A percentile compares a stretch with the other conserved stretches of the same genome.
Evolutionary conservation across 1,140 invertebrate species (phyloP).

Genomic region (Polypedilum pembai): DNA sequence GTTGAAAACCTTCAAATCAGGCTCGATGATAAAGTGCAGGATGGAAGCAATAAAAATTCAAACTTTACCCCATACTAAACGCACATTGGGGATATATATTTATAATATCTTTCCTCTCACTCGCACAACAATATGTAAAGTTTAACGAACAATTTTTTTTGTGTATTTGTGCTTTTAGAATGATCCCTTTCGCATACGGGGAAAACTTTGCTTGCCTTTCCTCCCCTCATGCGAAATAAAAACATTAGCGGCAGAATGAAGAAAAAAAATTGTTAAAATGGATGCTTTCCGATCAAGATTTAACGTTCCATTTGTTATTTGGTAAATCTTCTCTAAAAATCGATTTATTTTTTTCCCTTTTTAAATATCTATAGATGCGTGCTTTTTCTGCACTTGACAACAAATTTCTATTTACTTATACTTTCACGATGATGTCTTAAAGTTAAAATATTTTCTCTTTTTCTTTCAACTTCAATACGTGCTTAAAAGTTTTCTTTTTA

Average conservation of each 20-base stretch:
- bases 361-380: not conserved
- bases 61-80: not conserved
- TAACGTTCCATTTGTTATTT: not conserved
- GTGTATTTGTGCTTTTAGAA: not conserved
- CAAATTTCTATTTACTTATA: not conserved
- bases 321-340: not conserved
- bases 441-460: no score
- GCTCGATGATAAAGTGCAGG: not conserved
- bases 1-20: not conserved
- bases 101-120: not conserved
- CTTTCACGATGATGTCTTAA: not conserved
- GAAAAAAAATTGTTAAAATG: no score
- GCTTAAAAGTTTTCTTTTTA: no score
- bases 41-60: not conserved
- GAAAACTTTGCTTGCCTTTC: no score
- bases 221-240: no score
- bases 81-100: not conserved
- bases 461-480: no score
- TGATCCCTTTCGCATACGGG: not conserved
- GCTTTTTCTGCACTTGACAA: slow-evolving; percentile 1
- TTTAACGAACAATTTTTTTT: not conserved
- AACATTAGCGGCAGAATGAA: no score
- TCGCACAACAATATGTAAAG: not conserved
- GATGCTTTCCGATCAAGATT: not conserved
- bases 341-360: not conserved